Evolutionary conservation across 2,797 vertebrate genomes (phyloP).

Genomic region (Hoplostethus atlanticus): DNA sequence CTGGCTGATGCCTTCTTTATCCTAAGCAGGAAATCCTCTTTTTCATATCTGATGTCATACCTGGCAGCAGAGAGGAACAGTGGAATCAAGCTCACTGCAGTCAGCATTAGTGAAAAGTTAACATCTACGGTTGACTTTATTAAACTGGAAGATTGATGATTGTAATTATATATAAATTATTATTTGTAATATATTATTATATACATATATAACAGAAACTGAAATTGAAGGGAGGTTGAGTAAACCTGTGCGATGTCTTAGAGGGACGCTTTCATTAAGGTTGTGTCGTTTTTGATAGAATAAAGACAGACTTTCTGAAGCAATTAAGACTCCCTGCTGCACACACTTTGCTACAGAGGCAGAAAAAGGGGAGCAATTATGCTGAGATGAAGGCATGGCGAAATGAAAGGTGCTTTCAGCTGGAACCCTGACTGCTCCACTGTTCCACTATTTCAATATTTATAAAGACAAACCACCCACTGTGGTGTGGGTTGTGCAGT

Average conservation of each 20-base stretch:
- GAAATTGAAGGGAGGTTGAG: conserved; percentile 22
- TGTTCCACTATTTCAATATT: conserved; percentile 86
- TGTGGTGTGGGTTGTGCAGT: conserved; percentile 66
- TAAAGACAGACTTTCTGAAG: conserved; percentile 71
- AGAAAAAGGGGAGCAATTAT: conserved; percentile 80
- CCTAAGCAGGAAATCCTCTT: conserved; percentile 93
- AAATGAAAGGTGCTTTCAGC: conserved; percentile 86
- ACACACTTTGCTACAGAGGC: conserved; percentile 65
- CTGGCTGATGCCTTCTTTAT: conserved; percentile 91
- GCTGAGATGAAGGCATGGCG: conserved; percentile 79
- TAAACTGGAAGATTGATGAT: conserved; percentile 1
- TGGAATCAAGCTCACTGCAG: neutral
- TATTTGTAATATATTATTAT: too few relatives aligned
- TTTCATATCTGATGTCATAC: conserved; percentile 92
- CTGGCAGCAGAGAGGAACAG: conserved; percentile 73
- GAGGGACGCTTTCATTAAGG: conserved; percentile 60
- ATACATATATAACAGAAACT: conserved; percentile 28
- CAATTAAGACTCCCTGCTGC: conserved; percentile 77
- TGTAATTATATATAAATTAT: neutral
- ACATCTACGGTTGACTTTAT: conserved; percentile 8
- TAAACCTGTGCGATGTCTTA: conserved; percentile 45
- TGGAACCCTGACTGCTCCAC: conserved; percentile 82
- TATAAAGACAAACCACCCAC: conserved; percentile 82
- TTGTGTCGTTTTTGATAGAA: conserved; percentile 67
- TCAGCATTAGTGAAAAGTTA: conserved; percentile 8